Percentiles rank a stretch among this genome's conserved stretches.
Evolutionary conservation across 2,888 invertebrate species (phyloP).

Genomic region (Amphipoea oculea): DNA sequence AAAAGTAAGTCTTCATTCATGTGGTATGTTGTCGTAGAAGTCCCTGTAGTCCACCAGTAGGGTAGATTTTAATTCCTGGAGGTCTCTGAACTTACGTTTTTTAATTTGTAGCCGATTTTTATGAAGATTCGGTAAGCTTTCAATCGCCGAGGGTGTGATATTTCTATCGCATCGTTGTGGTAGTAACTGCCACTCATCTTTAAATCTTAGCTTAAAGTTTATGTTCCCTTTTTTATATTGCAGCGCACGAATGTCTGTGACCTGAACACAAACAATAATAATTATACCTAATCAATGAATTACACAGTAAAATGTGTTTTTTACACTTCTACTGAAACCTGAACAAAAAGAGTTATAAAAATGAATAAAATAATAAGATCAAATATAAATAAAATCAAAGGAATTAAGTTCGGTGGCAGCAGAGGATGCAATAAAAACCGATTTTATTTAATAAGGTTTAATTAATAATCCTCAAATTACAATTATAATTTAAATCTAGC

Average conservation of each 20-base stretch:
- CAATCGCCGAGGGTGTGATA: slow-evolving; percentile 9
- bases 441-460: no score
- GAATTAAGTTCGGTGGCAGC: no score
- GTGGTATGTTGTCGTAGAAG: slow-evolving; percentile 15
- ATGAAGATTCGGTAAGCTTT: slow-evolving; percentile 20
- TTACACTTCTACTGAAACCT: slow-evolving; percentile 20
- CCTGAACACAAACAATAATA: slow-evolving; percentile 12
- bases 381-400: slow-evolving; percentile 7
- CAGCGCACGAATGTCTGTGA: slow-evolving; percentile 25
- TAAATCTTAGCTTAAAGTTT: slow-evolving; percentile 4
- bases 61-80: slow-evolving; percentile 14
- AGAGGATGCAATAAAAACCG: no score
- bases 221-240: slow-evolving; percentile 16
- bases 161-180: slow-evolving; percentile 22
- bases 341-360: slow-evolving; percentile 7
- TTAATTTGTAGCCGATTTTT: slow-evolving; percentile 1
- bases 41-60: slow-evolving; percentile 23
- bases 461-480: no score
- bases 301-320: slow-evolving; percentile 13
- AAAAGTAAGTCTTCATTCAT: slow-evolving; percentile 6
- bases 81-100: slow-evolving; percentile 5
- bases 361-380: slow-evolving; percentile 5
- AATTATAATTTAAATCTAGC: no score
- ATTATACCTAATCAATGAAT: neutral
- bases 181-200: slow-evolving; percentile 15